Conservation (phyloP, 2,113 vertebrate genomes). For the Nibea coibor region DNA sequence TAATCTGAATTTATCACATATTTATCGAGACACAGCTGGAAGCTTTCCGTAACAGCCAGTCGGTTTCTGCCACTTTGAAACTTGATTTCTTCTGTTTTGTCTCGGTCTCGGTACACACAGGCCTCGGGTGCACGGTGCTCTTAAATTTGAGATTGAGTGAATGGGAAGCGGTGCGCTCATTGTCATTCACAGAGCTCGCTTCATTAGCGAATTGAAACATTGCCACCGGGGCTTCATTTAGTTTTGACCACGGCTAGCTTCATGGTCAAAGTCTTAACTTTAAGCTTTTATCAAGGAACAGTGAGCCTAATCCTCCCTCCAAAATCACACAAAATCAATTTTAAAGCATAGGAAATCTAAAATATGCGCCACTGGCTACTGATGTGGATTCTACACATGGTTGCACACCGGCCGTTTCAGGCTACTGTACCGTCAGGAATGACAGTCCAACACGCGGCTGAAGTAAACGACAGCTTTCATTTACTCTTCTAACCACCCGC, state of each 20-base stretch:
- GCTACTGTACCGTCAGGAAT: background rate
- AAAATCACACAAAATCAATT: background rate
- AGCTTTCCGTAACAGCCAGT: slow-evolving; percentile 7
- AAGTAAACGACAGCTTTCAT: slow-evolving; percentile 25
- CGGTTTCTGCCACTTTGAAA: background rate
- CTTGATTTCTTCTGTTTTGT: background rate
- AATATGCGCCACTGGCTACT: slow-evolving; percentile 2
- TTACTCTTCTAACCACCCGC: slow-evolving; percentile 35
- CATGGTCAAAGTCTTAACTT: slow-evolving; percentile 35
- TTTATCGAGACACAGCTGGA: slow-evolving; percentile 51
- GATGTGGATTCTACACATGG: slow-evolving; percentile 3
- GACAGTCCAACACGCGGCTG: slow-evolving; percentile 21
- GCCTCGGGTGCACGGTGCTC: slow-evolving; percentile 9
- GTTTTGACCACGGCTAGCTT: slow-evolving; percentile 1
- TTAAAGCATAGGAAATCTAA: background rate
- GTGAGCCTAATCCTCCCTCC: slow-evolving; percentile 10
- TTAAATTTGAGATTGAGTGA: background rate
- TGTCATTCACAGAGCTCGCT: slow-evolving; percentile 22
- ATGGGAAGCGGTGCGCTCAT: slow-evolving; percentile 10
- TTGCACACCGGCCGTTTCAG: slow-evolving; percentile 1
- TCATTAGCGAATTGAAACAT: slow-evolving; percentile 33
- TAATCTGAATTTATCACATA: slow-evolving; percentile 46
- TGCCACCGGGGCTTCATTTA: slow-evolving; percentile 29
- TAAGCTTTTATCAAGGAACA: slow-evolving; percentile 28
- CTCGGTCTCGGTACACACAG: background rate